Evolutionary conservation across 2,113 vertebrate genomes (phyloP).

Genomic region (Xenopus tropicalis): DNA sequence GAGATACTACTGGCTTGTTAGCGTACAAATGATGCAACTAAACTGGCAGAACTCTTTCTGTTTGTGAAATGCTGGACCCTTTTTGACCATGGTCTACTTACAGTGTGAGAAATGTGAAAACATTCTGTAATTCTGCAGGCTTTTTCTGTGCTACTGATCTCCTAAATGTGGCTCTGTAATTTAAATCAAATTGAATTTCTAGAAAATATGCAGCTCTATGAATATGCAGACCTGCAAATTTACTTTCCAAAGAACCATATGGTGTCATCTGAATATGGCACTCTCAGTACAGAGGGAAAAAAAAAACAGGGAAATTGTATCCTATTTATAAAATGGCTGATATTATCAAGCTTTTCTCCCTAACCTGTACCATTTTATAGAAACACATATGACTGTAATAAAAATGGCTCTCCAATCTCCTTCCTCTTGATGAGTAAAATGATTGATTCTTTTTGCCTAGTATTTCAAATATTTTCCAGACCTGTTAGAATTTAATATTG

Average conservation of each 20-base stretch:
- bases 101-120: neutral
- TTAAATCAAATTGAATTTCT: constrained; percentile 5
- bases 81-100: neutral
- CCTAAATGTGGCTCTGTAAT: neutral
- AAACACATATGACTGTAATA: too few relatives aligned
- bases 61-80: neutral
- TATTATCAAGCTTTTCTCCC: too few relatives aligned
- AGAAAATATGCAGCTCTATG: neutral
- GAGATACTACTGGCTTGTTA: too few relatives aligned
- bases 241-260: neutral
- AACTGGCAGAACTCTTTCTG: neutral
- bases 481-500: too few relatives aligned
- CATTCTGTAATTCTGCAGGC: neutral
- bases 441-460: too few relatives aligned
- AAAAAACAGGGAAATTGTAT: too few relatives aligned
- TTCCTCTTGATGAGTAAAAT: too few relatives aligned
- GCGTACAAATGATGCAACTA: neutral
- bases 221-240: neutral
- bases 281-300: too few relatives aligned
- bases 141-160: neutral
- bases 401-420: too few relatives aligned
- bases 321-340: too few relatives aligned
- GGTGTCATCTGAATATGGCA: neutral
- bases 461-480: too few relatives aligned
- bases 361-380: too few relatives aligned